Evolutionary conservation across 37 sponge, comb jelly and placozoan species (phyloP), one percentile per base, ranked within the genome.

Genomic region (Theonella swinhoei): DNA sequence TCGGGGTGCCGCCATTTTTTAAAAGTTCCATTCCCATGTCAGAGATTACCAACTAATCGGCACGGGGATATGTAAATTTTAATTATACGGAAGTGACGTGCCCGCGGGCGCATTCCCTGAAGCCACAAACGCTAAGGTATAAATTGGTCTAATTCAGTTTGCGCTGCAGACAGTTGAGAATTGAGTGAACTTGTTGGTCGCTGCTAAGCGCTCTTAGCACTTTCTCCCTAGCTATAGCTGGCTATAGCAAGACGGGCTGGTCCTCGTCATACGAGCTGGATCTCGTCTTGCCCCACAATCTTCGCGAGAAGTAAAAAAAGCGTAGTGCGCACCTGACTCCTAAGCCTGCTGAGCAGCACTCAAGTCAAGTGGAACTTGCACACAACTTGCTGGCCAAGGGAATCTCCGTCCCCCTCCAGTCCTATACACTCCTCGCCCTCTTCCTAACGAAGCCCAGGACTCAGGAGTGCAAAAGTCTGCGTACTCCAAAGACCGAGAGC

Each of bases 241-340:
- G 89, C 89, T 89, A 82, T 91, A 81, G 91, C 91, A 80, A 90
- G 92, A 91, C 92, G 86, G 89, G 92, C 92, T 65, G 92, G 92
- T 80, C 72, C 92, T 91, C 81, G 93, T 88, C 93, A 74, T 40
- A 92, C 89, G 89, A 92, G 88, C 89, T 88, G 93, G 89, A 85
- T 75, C 93, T 88, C 89, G 93, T 86, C 87, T 82, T 68, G 72
- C 39, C 26, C 24, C 38, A 47, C 54, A 47, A 7, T 17, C 54
- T 24, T 47, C 54, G 54, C 54, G 54, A 47, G 54, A 47, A 47
- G 54, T 47, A 47, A 47, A 47, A 47, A 7, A 14, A 17, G 54
- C 54, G 54, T 47, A 47, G 11, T 7, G 54, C 54, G 7, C 54
- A n/a, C 5, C 31, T 19, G 4, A 33, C 38, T n/a, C n/a, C n/a